A percentile compares a stretch with the other conserved stretches of the same genome.
These are phyloP conservation scores for Suillia variegata DNA, from an alignment of 2,888 invertebrate genomes.

Conservation along the genomic window DNA sequence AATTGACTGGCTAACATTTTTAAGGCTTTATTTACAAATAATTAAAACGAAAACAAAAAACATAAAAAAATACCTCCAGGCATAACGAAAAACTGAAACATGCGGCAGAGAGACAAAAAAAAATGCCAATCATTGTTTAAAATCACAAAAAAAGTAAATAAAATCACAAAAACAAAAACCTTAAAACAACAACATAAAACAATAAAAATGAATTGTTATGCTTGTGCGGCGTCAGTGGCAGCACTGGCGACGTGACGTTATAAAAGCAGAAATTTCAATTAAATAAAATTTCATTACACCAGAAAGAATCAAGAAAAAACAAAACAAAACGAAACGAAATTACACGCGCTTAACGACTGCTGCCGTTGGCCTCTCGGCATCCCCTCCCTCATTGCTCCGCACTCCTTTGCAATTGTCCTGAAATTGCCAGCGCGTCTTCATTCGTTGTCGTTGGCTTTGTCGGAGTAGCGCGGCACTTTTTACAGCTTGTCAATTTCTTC, in stretches of 20 bases:
- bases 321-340: background rate
- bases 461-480: background rate
- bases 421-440: background rate
- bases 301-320: background rate
- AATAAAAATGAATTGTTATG: background rate
- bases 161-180: too few species aligned
- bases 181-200: background rate
- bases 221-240: too few species aligned
- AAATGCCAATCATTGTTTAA: slow-evolving; percentile 1
- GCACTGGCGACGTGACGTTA: too few species aligned
- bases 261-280: background rate
- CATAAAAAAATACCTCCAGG: too few species aligned
- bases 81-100: too few species aligned
- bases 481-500: background rate
- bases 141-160: too few species aligned
- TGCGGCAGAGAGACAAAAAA: background rate
- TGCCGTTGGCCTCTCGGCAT: too few species aligned
- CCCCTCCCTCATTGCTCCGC: too few species aligned
- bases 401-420: too few species aligned
- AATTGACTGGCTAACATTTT: background rate
- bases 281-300: slow-evolving; percentile 1
- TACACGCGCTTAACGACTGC: background rate
- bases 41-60: too few species aligned
- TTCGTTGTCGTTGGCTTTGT: background rate
- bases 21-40: too few species aligned